A percentile compares a stretch with the other conserved stretches of the same genome.
phyloP scores from a whole-genome alignment of 92 coral and sea anemone genomes.

The Scolanthus callimorphus region DNA sequence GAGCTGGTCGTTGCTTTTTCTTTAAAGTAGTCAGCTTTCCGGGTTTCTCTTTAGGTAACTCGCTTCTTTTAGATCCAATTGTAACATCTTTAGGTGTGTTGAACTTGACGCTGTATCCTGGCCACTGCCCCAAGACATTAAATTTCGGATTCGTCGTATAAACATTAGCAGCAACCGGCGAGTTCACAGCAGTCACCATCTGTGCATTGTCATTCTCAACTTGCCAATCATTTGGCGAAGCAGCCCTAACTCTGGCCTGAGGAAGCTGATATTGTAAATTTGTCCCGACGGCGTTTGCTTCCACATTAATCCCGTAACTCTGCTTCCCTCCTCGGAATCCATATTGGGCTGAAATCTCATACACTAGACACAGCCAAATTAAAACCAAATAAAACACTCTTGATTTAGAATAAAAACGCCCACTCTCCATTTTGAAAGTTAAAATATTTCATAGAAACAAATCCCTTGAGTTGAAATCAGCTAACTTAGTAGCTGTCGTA shows the following conservation, averaged over 20 bases:
- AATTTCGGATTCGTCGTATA: conserved; percentile 73
- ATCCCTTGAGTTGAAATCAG: too few species aligned
- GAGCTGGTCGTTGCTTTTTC: background rate
- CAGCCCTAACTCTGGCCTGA: conserved; percentile 70
- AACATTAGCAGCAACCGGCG: conserved; percentile 57
- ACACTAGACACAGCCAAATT: conserved; percentile 8
- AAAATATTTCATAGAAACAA: too few species aligned
- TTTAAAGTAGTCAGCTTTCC: too few species aligned
- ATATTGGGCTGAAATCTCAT: conserved; percentile 14
- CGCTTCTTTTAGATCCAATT: conserved; percentile 57
- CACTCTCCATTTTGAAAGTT: too few species aligned
- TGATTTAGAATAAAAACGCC: too few species aligned
- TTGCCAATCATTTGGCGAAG: conserved; percentile 68
- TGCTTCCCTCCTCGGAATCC: conserved; percentile 83
- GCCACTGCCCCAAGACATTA: conserved; percentile 85
- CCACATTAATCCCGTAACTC: conserved; percentile 73
- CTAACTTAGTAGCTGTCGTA: too few species aligned
- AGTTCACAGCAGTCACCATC: conserved; percentile 60
- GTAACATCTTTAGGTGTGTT: conserved; percentile 66
- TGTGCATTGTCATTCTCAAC: conserved; percentile 87
- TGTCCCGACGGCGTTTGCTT: conserved; percentile 73
- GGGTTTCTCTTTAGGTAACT: conserved; percentile 10
- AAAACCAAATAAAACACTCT: conserved; percentile 4
- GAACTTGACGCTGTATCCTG: conserved; percentile 59
- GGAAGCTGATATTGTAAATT: conserved; percentile 75